Percentiles rank a stretch among this genome's conserved stretches.
Evolutionary conservation across 2,888 invertebrate species (phyloP).

Genomic region (Oscheius sp.): DNA sequence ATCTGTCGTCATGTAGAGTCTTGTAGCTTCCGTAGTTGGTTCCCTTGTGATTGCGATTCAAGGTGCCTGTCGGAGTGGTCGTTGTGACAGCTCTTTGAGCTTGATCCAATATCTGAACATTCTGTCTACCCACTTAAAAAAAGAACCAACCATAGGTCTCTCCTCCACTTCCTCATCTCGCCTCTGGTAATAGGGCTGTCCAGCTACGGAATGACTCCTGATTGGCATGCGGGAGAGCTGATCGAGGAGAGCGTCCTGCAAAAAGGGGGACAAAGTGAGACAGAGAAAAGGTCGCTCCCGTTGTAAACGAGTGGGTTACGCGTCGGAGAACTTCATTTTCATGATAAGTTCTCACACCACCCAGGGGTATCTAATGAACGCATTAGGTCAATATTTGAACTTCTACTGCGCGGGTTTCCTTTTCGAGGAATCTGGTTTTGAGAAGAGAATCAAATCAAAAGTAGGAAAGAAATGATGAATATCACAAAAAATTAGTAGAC

Average conservation of each 20-base stretch:
- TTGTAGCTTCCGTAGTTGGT: constrained; percentile 59
- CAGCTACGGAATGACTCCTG: constrained; percentile 50
- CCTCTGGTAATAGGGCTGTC: constrained; percentile 42
- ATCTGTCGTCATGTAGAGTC: constrained; percentile 52
- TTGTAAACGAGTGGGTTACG: constrained; percentile 31
- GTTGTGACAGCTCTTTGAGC: constrained; percentile 53
- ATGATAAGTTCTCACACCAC: no score
- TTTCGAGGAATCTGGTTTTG: no score
- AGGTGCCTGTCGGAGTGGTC: constrained; percentile 52
- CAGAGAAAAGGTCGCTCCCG: constrained; percentile 17
- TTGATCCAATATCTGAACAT: constrained; percentile 60
- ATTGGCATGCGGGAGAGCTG: constrained; percentile 48
- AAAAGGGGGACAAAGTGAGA: constrained; percentile 4
- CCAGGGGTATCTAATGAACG: no score
- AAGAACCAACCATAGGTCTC: constrained; percentile 37
- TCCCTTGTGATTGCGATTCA: constrained; percentile 42
- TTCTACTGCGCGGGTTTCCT: no score
- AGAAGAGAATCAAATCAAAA: no score
- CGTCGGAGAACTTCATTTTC: not conserved
- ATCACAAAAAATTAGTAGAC: no score
- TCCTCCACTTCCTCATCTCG: constrained; percentile 40
- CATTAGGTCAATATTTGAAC: no score
- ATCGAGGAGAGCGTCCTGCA: constrained; percentile 49
- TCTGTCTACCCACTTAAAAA: not conserved
- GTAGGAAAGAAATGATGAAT: no score